phyloP scores from a whole-genome alignment of 2,888 invertebrate species.

The Ligdia adustata region DNA sequence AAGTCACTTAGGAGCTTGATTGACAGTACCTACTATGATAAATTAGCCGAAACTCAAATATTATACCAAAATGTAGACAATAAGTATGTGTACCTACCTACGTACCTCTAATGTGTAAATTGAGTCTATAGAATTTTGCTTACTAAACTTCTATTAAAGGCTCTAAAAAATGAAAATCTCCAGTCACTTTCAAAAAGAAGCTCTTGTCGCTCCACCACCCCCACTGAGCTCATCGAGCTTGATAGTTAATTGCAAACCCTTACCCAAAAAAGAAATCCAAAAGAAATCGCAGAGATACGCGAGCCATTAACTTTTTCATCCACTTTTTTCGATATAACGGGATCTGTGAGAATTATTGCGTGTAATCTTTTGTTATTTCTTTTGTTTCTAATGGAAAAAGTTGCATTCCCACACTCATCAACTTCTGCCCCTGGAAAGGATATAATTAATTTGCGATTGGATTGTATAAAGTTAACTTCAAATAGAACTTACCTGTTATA shows the following conservation, averaged over 20 bases:
- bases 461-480: no score
- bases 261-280: constrained; percentile 53
- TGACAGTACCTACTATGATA: no score
- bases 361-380: constrained; percentile 76
- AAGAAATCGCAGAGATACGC: constrained; percentile 75
- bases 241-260: constrained; percentile 58
- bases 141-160: no score
- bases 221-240: constrained; percentile 73
- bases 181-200: constrained; percentile 29
- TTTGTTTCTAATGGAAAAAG: constrained; percentile 53
- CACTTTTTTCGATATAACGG: constrained; percentile 70
- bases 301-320: constrained; percentile 71
- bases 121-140: no score
- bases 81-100: no score
- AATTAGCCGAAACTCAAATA: no score
- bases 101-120: no score
- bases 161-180: no score
- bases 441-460: constrained; percentile 14
- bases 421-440: constrained; percentile 23
- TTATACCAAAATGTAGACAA: no score
- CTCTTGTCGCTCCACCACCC: constrained; percentile 44
- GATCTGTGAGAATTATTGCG: constrained; percentile 69
- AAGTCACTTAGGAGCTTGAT: no score
- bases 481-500: no score
- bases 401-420: constrained; percentile 66